A percentile compares a stretch with the other conserved stretches of the same genome.
Conservation (phyloP, 2,797 vertebrate genomes). For the Propithecus deckenii region DNA sequence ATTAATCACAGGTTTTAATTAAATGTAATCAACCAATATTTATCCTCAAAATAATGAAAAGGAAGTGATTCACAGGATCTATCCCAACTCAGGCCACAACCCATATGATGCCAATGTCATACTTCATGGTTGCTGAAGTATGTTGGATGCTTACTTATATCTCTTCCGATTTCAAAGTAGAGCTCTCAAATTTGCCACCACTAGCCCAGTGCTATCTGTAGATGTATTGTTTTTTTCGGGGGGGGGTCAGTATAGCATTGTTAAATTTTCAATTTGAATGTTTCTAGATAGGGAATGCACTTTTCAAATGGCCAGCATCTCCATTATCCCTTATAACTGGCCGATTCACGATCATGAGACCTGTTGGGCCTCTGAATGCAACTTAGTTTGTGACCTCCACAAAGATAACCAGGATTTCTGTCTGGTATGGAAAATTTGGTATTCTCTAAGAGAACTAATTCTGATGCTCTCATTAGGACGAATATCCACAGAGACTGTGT, state of each 20-base stretch:
- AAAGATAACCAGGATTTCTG: background rate
- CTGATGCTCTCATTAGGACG: background rate
- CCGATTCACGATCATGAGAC: background rate
- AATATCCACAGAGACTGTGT: background rate
- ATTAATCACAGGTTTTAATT: background rate
- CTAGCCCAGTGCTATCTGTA: background rate
- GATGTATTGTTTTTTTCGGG: background rate
- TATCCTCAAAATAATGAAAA: background rate
- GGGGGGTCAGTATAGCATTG: background rate
- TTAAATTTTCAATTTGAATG: background rate
- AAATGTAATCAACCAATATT: background rate
- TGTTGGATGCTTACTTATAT: background rate
- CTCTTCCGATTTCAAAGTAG: background rate
- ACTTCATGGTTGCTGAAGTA: too few relatives aligned
- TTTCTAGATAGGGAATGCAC: background rate
- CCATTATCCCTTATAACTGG: background rate
- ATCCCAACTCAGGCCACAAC: background rate
- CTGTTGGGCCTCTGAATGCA: background rate
- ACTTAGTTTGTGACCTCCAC: background rate
- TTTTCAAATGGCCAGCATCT: background rate
- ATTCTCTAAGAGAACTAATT: background rate
- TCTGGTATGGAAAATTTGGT: background rate
- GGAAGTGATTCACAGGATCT: background rate
- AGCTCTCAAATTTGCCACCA: background rate
- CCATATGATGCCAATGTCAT: background rate